These are phyloP conservation scores for Eonycteris spelaea DNA, from an alignment of 2,113 vertebrate genomes.

Conservation along the genomic window DNA sequence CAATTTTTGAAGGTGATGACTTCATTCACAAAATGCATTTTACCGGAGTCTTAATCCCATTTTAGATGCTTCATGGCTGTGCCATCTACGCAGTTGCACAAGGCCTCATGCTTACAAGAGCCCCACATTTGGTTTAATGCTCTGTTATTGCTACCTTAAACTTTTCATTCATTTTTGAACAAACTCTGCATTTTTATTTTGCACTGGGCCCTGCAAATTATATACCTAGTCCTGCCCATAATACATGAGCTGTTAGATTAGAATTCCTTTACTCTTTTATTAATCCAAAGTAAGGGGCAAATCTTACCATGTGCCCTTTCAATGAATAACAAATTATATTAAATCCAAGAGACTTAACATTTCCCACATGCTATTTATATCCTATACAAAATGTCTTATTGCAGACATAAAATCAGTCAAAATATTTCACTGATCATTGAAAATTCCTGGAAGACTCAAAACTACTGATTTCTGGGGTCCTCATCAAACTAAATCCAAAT, in stretches of 20 bases:
- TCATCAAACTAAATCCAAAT: not conserved
- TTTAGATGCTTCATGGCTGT: accelerated
- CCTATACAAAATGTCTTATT: not conserved
- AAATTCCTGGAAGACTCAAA: not conserved
- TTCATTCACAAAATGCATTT: not conserved
- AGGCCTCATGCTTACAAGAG: not conserved
- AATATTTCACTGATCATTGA: not conserved
- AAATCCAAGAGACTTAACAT: not conserved
- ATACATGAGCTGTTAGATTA: not conserved
- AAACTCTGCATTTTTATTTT: not conserved
- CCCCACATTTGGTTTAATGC: not conserved
- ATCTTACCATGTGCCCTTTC: not conserved
- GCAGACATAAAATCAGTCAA: not conserved
- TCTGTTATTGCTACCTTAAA: not conserved
- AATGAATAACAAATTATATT: not conserved
- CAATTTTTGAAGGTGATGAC: not conserved
- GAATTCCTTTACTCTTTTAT: not conserved
- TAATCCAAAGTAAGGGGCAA: not conserved
- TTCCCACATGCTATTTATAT: not conserved
- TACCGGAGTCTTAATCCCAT: too few relatives aligned
- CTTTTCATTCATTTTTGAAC: not conserved
- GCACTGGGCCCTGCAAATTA: not conserved
- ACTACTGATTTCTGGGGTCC: not conserved
- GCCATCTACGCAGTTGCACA: not conserved
- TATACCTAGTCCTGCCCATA: not conserved